Percentiles rank a stretch among this genome's conserved stretches.
phyloP scores from a whole-genome alignment of 1,140 invertebrate species.

The Bombus vancouverensis region DNA sequence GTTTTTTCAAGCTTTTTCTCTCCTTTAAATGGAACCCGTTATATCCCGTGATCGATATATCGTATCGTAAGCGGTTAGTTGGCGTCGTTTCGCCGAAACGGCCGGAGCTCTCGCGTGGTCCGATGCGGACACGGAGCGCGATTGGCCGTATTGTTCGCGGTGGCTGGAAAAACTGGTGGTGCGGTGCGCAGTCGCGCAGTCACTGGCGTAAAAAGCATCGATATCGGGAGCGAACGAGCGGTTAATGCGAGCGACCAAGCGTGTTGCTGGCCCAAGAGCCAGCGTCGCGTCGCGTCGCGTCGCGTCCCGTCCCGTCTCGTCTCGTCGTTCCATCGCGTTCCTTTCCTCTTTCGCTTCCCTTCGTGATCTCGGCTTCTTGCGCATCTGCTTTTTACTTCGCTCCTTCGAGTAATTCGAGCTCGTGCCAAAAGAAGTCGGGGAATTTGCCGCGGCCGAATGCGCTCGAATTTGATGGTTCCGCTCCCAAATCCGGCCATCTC shows the following conservation, averaged over 20 bases:
- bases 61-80: not conserved
- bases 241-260: constrained; percentile 70
- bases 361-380: constrained; percentile 32
- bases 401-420: constrained; percentile 68
- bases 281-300: constrained; percentile 58
- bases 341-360: not conserved
- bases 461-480: constrained; percentile 61
- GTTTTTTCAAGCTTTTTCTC: too few species aligned
- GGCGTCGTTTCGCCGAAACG: not conserved
- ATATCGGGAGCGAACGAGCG: constrained; percentile 40
- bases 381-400: constrained; percentile 35
- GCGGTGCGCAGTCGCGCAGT: not conserved
- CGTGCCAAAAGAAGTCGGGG: constrained; percentile 70
- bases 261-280: constrained; percentile 62
- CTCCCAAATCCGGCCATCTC: constrained; percentile 55
- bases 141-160: constrained; percentile 28
- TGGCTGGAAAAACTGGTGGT: constrained; percentile 49
- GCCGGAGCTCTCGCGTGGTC: not conserved
- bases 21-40: too few species aligned
- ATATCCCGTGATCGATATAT: too few species aligned
- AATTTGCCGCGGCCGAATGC: constrained; percentile 64
- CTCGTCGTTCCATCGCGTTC: constrained; percentile 17
- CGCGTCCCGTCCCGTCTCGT: not conserved
- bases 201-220: not conserved
- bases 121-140: constrained; percentile 33